Percentiles rank a stretch among this genome's conserved stretches.
These are phyloP conservation scores for Pyrrhia umbra DNA, from an alignment of 2,888 invertebrate genomes.

Conservation along the genomic window DNA sequence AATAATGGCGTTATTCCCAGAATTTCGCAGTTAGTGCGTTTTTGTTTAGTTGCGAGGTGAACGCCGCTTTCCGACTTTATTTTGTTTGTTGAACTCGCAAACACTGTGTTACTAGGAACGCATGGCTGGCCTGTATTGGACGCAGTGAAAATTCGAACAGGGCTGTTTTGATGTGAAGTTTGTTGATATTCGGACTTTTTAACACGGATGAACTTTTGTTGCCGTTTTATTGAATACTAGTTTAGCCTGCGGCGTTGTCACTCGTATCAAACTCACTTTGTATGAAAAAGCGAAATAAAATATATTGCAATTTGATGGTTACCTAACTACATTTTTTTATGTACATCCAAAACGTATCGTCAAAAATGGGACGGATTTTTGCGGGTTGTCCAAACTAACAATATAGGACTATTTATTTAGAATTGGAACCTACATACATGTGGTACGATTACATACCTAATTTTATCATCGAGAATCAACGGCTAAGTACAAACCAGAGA, in stretches of 20 bases:
- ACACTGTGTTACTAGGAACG: conserved; percentile 37
- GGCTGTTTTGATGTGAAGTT: conserved; percentile 27
- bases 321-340: not conserved
- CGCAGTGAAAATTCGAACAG: conserved; percentile 19
- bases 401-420: no score
- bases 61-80: conserved; percentile 28
- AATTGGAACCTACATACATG: no score
- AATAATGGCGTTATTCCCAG: conserved; percentile 22
- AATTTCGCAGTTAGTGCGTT: conserved; percentile 13
- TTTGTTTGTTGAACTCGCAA: conserved; percentile 48
- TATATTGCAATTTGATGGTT: not conserved
- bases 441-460: no score
- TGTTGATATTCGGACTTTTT: conserved; percentile 42
- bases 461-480: no score
- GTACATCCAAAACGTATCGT: no score
- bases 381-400: no score
- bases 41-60: conserved; percentile 35
- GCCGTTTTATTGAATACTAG: conserved; percentile 1
- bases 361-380: no score
- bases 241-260: not conserved
- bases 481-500: no score
- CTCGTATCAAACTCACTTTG: no score
- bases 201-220: not conserved
- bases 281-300: not conserved
- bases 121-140: conserved; percentile 33